Conservation (phyloP, 2,797 vertebrate genomes). For the Pogoniulus pusillus region DNA sequence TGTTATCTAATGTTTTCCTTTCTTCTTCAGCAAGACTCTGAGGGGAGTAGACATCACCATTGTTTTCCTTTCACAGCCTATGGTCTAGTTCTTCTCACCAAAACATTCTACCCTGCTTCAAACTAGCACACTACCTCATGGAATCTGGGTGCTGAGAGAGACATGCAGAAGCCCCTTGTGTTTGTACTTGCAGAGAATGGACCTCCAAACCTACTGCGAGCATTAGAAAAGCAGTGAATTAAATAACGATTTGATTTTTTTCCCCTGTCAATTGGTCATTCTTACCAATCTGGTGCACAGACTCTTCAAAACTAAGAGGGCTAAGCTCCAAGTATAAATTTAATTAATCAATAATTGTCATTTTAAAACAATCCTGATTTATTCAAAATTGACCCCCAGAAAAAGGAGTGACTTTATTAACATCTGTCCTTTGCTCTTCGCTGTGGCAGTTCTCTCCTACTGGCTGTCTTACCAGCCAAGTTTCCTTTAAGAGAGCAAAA, state of each 20-base stretch:
- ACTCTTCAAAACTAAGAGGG: conserved; percentile 35
- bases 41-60: too few species aligned
- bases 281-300: background rate
- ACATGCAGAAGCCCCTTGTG: background rate
- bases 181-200: background rate
- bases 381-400: conserved; percentile 56
- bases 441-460: background rate
- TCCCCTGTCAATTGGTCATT: background rate
- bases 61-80: too few species aligned
- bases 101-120: too few species aligned
- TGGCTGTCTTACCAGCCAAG: conserved; percentile 46
- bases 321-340: conserved; percentile 46
- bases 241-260: background rate
- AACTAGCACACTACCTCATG: too few species aligned
- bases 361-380: conserved; percentile 51
- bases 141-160: background rate
- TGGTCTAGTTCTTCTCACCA: too few species aligned
- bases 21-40: too few species aligned
- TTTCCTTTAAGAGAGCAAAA: conserved; percentile 77
- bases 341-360: conserved; percentile 55
- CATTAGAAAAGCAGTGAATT: background rate
- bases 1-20: too few species aligned
- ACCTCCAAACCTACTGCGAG: background rate
- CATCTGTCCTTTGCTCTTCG: background rate
- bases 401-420: conserved; percentile 42